A percentile compares a stretch with the other conserved stretches of the same genome.
These are phyloP conservation scores for Cyphomyrus discorhynchus DNA, from an alignment of 2,113 vertebrate genomes.

Conservation along the genomic window DNA sequence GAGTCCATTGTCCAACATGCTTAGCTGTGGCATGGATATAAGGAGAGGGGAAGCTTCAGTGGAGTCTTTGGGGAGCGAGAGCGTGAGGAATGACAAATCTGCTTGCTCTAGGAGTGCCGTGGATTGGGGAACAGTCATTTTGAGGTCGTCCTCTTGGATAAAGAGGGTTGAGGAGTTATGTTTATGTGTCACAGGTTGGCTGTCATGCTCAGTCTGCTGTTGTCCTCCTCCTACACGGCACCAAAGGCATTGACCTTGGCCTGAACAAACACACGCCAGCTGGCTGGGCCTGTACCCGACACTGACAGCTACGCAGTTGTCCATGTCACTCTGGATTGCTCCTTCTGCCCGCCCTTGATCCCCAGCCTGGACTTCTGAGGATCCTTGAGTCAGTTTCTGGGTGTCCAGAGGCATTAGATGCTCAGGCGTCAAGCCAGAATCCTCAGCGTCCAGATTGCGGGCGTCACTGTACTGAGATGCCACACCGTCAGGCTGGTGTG, in stretches of 20 bases:
- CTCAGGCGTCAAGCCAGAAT: constrained; percentile 25
- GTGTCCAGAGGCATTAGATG: not conserved
- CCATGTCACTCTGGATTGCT: constrained; percentile 21
- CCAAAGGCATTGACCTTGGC: constrained; percentile 49
- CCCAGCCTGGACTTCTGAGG: constrained; percentile 38
- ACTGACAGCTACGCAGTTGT: constrained; percentile 35
- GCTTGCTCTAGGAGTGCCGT: constrained; percentile 27
- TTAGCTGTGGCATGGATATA: constrained; percentile 31
- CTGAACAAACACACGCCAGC: constrained; percentile 49
- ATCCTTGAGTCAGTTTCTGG: not conserved
- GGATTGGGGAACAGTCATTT: constrained; percentile 26
- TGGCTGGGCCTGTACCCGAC: constrained; percentile 51
- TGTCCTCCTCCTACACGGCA: constrained; percentile 39
- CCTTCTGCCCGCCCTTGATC: constrained; percentile 37
- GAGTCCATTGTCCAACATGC: constrained; percentile 27
- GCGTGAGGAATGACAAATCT: not conserved
- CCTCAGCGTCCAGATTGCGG: constrained; percentile 31
- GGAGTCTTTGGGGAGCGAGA: constrained; percentile 21
- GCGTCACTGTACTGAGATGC: constrained; percentile 32
- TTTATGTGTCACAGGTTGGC: constrained; percentile 19
- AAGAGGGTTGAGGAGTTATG: not conserved
- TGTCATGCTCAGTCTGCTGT: constrained; percentile 8
- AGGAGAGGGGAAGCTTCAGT: constrained; percentile 40
- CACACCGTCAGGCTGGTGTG: constrained; percentile 41
- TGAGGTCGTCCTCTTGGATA: constrained; percentile 21